Conservation (phyloP, 2,113 vertebrate species). For the Zootoca vivipara region DNA sequence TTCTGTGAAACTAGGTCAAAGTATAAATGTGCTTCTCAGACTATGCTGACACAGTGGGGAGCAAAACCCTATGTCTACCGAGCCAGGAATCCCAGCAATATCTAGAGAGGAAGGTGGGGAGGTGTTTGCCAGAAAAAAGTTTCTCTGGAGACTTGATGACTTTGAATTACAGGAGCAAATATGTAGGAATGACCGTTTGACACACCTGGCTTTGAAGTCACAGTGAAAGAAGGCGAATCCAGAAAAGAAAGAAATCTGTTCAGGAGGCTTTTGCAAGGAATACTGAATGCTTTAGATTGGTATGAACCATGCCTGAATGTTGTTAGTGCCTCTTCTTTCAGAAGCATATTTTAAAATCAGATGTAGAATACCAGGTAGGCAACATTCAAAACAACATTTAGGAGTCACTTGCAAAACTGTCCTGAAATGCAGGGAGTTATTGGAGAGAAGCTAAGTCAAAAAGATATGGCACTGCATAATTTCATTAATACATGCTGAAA, state of each 20-base stretch:
- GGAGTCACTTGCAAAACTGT: background rate
- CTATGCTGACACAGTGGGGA: background rate
- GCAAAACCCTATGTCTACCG: background rate
- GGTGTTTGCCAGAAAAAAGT: background rate
- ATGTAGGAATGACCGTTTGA: background rate
- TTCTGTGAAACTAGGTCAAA: background rate
- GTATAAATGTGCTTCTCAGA: background rate
- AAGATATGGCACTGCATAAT: background rate
- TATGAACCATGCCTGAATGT: background rate
- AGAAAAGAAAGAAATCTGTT: background rate
- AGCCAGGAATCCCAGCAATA: background rate
- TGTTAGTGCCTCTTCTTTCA: background rate
- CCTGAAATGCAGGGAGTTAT: background rate
- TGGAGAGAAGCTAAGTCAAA: background rate
- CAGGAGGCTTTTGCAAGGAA: background rate
- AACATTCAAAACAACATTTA: background rate
- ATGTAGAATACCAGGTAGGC: background rate
- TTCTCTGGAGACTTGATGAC: background rate
- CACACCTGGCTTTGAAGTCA: background rate
- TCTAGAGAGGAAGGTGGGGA: background rate
- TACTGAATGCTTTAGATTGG: background rate
- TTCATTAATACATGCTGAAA: background rate
- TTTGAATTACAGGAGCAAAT: background rate
- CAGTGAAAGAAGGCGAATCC: background rate
- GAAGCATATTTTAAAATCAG: background rate